Conservation (phyloP, 2,113 vertebrate genomes). For the Chroicocephalus ridibundus region DNA sequence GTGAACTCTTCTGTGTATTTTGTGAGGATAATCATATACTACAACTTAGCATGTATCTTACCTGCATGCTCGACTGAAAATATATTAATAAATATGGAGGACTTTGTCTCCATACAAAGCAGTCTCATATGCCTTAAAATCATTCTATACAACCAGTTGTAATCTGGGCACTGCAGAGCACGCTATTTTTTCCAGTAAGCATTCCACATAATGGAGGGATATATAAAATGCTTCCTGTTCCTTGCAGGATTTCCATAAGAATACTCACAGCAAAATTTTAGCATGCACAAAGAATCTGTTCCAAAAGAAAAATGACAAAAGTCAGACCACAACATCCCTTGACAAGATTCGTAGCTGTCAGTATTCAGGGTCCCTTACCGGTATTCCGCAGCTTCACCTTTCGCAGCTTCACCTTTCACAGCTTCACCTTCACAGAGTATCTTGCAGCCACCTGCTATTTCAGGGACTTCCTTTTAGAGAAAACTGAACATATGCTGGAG, state of each 20-base stretch:
- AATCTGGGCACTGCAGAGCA: not conserved
- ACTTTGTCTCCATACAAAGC: not conserved
- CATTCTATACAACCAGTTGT: not conserved
- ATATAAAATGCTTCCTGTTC: not conserved
- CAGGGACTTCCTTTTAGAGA: not conserved
- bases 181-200: not conserved
- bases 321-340: not conserved
- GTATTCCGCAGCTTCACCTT: not conserved
- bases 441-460: not conserved
- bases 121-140: not conserved
- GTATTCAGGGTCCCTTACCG: not conserved
- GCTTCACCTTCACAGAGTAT: not conserved
- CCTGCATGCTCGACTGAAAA: not conserved
- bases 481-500: not conserved
- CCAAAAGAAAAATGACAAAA: not conserved
- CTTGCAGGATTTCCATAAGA: not conserved
- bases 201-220: not conserved
- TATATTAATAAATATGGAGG: not conserved
- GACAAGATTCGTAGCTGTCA: not conserved
- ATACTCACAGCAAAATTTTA: not conserved
- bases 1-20: not conserved
- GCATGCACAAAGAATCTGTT: not conserved
- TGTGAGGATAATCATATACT: not conserved
- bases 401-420: not conserved
- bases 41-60: not conserved